Evolutionary conservation across 1,140 invertebrate genomes (phyloP).

Genomic region (Laupala kohalensis): DNA sequence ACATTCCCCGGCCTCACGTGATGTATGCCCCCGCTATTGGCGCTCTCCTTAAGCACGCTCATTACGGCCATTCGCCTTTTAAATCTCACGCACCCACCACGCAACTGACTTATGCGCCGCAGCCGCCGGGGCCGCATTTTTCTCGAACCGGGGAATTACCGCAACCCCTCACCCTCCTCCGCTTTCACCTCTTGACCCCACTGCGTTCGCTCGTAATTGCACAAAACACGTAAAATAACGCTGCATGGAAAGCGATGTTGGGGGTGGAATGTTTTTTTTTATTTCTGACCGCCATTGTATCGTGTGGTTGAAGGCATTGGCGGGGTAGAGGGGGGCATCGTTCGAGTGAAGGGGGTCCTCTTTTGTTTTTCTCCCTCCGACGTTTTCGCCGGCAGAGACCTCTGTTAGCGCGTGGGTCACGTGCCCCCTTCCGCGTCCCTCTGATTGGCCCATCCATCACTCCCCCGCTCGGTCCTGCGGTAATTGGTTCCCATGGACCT

Average conservation of each 20-base stretch:
- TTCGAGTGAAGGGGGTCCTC: not conserved
- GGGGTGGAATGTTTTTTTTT: not conserved
- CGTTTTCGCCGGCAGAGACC: not conserved
- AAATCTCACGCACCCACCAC: not conserved
- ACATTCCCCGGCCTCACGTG: not conserved
- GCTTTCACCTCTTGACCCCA: not conserved
- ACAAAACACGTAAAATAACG: not conserved
- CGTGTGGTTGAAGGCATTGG: not conserved
- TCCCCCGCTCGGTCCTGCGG: constrained; percentile 18
- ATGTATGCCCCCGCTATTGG: not conserved
- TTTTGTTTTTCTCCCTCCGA: not conserved
- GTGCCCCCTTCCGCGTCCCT: constrained; percentile 3
- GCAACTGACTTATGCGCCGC: not conserved
- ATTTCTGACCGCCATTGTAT: not conserved
- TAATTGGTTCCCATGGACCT: constrained; percentile 26
- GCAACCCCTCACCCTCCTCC: not conserved
- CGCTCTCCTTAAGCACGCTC: not conserved
- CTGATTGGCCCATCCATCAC: constrained; percentile 41
- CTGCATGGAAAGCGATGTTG: not conserved
- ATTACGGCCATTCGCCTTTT: not conserved
- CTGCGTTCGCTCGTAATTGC: not conserved
- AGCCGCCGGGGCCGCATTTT: not conserved
- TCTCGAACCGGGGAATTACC: not conserved
- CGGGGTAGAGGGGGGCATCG: not conserved
- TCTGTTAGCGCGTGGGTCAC: constrained; percentile 26